phyloP scores from a whole-genome alignment of 2,888 invertebrate species.

The Operophtera brumata region DNA sequence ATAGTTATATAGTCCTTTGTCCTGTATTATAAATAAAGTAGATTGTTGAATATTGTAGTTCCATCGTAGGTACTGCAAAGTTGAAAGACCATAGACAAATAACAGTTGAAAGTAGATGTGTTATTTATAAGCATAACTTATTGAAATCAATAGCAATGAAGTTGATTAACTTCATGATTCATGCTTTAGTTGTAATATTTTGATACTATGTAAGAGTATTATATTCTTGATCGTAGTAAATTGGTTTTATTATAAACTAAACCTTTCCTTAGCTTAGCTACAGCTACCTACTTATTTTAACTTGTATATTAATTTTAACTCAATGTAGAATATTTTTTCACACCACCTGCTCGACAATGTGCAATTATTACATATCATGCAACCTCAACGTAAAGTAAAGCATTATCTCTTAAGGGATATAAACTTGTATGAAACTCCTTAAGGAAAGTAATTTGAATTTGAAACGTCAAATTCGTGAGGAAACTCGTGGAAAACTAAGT shows the following conservation, averaged over 20 bases:
- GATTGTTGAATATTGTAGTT: slow-evolving; percentile 6
- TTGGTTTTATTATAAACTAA: slow-evolving; percentile 38
- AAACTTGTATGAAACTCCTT: too few relatives aligned
- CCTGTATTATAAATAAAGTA: not conserved
- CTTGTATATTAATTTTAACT: too few relatives aligned
- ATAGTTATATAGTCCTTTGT: slow-evolving; percentile 12
- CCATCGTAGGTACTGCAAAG: slow-evolving; percentile 2
- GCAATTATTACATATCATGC: too few relatives aligned
- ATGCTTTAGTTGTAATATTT: slow-evolving; percentile 48
- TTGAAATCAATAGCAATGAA: slow-evolving; percentile 23
- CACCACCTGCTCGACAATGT: too few relatives aligned
- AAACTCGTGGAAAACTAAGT: too few relatives aligned
- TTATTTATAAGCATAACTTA: slow-evolving; percentile 31
- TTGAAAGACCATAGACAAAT: slow-evolving; percentile 7
- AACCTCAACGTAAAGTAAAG: too few relatives aligned
- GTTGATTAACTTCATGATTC: slow-evolving; percentile 34
- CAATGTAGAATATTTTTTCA: too few relatives aligned
- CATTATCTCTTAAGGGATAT: too few relatives aligned
- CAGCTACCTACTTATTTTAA: too few relatives aligned
- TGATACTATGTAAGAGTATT: slow-evolving; percentile 54
- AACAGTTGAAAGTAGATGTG: slow-evolving; percentile 29
- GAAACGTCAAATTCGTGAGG: too few relatives aligned
- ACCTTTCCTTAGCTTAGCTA: not conserved
- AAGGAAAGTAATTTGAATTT: too few relatives aligned
- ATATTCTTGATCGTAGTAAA: slow-evolving; percentile 47